phyloP scores from a whole-genome alignment of 2,888 invertebrate species.

The Pristionchus entomophagus region DNA sequence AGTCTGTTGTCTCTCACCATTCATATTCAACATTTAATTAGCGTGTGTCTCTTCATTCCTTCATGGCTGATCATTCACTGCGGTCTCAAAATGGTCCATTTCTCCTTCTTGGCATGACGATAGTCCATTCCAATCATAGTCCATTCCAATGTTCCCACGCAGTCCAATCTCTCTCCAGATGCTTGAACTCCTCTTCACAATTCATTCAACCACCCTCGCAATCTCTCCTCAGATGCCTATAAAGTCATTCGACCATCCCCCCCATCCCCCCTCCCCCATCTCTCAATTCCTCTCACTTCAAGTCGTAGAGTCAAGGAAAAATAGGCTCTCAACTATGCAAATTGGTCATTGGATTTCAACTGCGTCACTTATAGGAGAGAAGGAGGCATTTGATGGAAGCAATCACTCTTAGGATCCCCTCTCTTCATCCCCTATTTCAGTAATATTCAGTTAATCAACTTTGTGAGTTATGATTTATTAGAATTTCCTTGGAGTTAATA shows the following conservation, averaged over 20 bases:
- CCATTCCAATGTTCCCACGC: background rate
- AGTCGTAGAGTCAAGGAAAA: conserved; percentile 16
- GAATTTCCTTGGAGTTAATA: too few species aligned
- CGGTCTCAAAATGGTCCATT: background rate
- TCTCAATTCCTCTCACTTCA: background rate
- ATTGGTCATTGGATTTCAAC: background rate
- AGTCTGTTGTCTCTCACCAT: background rate
- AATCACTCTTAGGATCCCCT: background rate
- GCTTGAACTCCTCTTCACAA: background rate
- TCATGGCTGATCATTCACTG: background rate
- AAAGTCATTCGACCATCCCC: background rate
- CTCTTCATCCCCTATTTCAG: background rate
- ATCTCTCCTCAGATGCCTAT: background rate
- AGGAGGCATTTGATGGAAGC: background rate
- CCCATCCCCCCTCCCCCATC: background rate
- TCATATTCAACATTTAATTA: background rate
- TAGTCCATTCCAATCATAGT: too few species aligned
- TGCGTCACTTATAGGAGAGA: conserved; percentile 17
- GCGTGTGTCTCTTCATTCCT: background rate
- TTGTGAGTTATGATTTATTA: too few species aligned
- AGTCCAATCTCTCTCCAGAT: background rate
- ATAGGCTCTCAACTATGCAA: conserved; percentile 33
- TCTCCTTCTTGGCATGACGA: background rate
- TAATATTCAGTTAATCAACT: too few species aligned
- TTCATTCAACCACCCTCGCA: background rate